These are phyloP conservation scores for Corythaeola cristata DNA, from an alignment of 2,113 vertebrate species.

Conservation along the genomic window DNA sequence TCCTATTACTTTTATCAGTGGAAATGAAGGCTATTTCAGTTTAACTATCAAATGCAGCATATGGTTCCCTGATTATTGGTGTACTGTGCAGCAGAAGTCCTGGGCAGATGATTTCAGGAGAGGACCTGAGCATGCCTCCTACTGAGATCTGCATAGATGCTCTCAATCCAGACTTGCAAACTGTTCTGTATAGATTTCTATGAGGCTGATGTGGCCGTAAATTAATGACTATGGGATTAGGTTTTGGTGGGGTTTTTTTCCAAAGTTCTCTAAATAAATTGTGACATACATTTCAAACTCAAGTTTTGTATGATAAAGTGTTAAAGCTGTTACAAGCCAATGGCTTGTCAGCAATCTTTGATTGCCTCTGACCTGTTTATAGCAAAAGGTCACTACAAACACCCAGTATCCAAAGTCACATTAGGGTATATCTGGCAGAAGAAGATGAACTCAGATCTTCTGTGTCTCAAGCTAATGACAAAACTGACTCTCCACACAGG, in stretches of 20 bases:
- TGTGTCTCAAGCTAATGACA: background rate
- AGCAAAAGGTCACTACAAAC: background rate
- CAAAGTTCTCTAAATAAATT: background rate
- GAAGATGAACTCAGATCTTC: background rate
- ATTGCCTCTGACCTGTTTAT: background rate
- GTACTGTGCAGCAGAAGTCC: background rate
- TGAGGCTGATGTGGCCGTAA: background rate
- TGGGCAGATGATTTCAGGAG: background rate
- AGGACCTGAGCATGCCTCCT: background rate
- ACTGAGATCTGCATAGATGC: rapidly evolving
- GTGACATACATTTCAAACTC: background rate
- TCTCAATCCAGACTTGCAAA: background rate
- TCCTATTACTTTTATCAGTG: background rate
- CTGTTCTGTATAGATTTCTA: background rate
- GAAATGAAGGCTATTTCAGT: constrained; percentile 10
- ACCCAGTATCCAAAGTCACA: background rate
- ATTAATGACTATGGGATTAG: background rate
- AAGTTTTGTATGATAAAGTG: background rate
- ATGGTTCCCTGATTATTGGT: constrained; percentile 7
- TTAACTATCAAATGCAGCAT: constrained; percentile 1
- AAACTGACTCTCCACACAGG: background rate
- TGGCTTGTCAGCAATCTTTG: background rate
- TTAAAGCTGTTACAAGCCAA: background rate
- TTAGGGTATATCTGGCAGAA: background rate
- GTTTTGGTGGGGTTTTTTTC: rapidly evolving